Conservation (phyloP, 2,113 vertebrate genomes). For the Zeus faber region DNA sequence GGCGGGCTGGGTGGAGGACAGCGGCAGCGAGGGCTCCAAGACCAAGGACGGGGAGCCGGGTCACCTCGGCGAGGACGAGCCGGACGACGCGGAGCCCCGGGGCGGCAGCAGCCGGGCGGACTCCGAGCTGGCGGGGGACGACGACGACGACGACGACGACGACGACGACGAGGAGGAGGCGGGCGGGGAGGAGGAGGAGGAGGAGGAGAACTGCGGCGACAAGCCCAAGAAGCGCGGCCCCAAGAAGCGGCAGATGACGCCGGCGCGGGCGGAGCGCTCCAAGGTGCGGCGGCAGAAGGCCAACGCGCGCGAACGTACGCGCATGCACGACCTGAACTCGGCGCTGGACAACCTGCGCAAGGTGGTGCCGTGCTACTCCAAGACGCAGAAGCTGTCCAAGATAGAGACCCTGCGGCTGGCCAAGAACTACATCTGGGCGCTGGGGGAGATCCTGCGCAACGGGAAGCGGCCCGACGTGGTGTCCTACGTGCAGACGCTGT, state of each 20-base stretch:
- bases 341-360: constrained; percentile 97
- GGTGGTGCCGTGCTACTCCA: constrained; percentile 97
- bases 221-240: constrained; percentile 94
- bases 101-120: constrained; percentile 72
- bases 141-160: constrained; percentile 74
- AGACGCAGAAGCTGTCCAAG: constrained; percentile 97
- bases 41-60: constrained; percentile 62
- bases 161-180: constrained; percentile 81
- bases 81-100: constrained; percentile 81
- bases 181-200: constrained; percentile 85
- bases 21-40: constrained; percentile 76
- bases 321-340: constrained; percentile 97
- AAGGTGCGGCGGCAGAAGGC: constrained; percentile 93
- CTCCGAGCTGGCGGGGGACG: constrained; percentile 72
- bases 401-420: constrained; percentile 95
- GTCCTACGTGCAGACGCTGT: constrained; percentile 94
- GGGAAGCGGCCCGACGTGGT: constrained; percentile 95
- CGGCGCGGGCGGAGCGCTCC: constrained; percentile 88
- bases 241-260: constrained; percentile 96
- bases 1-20: constrained; percentile 89
- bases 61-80: constrained; percentile 76
- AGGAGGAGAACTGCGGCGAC: constrained; percentile 82
- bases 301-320: constrained; percentile 93
- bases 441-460: constrained; percentile 95
- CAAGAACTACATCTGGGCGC: constrained; percentile 97